Conservation (phyloP, 2,888 invertebrate genomes). For the Hyalella azteca region DNA sequence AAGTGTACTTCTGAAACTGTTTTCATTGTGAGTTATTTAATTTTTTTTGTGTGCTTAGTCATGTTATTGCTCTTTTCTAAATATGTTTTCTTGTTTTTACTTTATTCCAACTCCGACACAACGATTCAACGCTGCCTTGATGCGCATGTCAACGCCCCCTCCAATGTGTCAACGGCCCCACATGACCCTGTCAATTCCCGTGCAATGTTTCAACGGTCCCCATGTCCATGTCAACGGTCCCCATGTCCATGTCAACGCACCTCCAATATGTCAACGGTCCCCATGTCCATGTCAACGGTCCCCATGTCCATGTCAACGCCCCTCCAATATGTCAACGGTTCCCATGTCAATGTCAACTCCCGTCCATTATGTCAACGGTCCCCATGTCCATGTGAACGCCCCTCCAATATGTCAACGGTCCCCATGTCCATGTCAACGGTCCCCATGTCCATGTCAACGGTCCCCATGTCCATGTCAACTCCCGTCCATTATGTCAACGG, state of each 20-base stretch:
- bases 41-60: no score
- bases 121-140: no score
- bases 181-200: neutral
- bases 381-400: neutral
- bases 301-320: no score
- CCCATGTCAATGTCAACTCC: neutral
- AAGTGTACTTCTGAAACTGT: no score
- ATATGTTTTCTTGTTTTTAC: no score
- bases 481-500: neutral
- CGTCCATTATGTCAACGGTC: neutral
- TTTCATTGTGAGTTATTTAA: no score
- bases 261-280: conserved; percentile 3
- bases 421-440: neutral
- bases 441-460: neutral
- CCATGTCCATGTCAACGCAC: neutral
- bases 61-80: no score
- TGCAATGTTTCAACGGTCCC: neutral
- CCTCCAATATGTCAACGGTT: neutral
- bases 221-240: neutral
- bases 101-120: no score
- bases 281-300: neutral
- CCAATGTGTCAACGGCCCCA: neutral
- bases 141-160: neutral
- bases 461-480: neutral
- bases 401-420: neutral